Percentiles rank a stretch among this genome's conserved stretches.
Evolutionary conservation across 92 coral and sea anemone genomes (phyloP).

Genomic region (Heteractis magnifica): DNA sequence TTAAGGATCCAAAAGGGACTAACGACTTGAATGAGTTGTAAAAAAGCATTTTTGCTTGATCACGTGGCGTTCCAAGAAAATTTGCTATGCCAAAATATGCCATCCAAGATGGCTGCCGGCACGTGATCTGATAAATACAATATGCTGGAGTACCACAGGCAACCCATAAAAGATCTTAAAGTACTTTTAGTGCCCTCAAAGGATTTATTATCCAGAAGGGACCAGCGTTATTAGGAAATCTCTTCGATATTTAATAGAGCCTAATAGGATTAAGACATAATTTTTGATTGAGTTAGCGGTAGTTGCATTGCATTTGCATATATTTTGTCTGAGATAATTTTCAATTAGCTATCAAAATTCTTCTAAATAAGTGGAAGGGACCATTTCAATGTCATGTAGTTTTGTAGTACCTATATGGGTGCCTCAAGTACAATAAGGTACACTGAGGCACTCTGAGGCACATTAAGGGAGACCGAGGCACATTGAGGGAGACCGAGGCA

Average conservation of each 20-base stretch:
- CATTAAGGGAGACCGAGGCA: not conserved
- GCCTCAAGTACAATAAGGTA: too few species aligned
- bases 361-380: not conserved
- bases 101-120: not conserved
- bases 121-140: not conserved
- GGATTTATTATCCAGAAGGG: not conserved
- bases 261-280: not conserved
- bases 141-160: too few species aligned
- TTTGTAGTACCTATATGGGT: too few species aligned
- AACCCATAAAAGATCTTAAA: not conserved
- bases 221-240: not conserved
- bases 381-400: not conserved
- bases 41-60: not conserved
- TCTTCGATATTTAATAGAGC: not conserved
- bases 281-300: not conserved
- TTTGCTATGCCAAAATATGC: not conserved
- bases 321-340: not conserved
- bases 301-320: not conserved
- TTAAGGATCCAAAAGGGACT: not conserved
- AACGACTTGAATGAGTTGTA: too few species aligned
- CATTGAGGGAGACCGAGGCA: not conserved
- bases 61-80: not conserved
- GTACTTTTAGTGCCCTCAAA: not conserved
- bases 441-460: not conserved
- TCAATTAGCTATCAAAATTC: not conserved